phyloP scores from a whole-genome alignment of 2,113 vertebrate species.

The Brachypodius melanocephalos region DNA sequence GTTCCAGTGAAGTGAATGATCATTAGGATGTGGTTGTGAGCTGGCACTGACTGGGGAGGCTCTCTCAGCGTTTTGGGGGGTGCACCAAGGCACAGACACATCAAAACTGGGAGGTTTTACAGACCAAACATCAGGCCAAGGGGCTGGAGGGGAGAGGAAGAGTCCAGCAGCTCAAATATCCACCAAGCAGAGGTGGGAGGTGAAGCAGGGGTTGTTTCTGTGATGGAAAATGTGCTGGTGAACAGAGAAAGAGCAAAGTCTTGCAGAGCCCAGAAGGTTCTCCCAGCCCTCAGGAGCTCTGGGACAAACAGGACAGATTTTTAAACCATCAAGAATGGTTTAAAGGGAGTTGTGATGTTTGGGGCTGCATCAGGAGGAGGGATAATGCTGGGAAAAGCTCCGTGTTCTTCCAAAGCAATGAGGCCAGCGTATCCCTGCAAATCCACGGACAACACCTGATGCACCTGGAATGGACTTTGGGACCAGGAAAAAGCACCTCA shows the following conservation, averaged over 20 bases:
- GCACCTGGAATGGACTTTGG: background rate
- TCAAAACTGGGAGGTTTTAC: background rate
- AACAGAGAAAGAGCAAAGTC: background rate
- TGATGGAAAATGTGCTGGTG: background rate
- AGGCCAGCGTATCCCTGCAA: background rate
- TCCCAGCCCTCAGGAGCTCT: background rate
- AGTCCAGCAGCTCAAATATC: background rate
- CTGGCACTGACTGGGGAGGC: background rate
- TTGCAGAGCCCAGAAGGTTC: background rate
- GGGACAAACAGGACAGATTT: background rate
- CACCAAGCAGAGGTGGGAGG: background rate
- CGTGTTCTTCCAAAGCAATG: accelerated
- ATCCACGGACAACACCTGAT: background rate
- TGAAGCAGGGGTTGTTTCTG: background rate
- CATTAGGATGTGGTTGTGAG: background rate
- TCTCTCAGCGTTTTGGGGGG: background rate
- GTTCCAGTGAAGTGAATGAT: background rate
- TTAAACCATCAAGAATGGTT: background rate
- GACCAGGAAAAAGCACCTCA: background rate
- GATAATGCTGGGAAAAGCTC: background rate
- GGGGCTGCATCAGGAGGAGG: background rate
- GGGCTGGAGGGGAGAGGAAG: background rate
- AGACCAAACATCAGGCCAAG: background rate
- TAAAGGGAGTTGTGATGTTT: background rate
- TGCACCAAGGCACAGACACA: background rate